Evolutionary conservation across 2,888 invertebrate genomes (phyloP), one percentile per base, ranked within the genome.

Genomic region (Julus scandinavius): DNA sequence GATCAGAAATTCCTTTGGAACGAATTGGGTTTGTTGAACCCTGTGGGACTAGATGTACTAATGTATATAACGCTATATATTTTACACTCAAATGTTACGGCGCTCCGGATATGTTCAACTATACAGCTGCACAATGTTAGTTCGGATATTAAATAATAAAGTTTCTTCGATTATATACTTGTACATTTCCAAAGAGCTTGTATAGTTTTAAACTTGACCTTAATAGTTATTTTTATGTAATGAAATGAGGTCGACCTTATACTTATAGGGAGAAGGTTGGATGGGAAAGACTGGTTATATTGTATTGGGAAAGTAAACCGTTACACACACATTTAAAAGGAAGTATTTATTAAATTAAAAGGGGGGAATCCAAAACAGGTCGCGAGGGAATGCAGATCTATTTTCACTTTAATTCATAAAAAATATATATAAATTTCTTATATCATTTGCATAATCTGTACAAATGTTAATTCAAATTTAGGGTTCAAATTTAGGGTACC

Each of bases 201-300:
- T n/a, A 58, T 15, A 72, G 20, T 72, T 9, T 72, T 72, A 72
- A 72, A 72, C 63, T 72, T 72, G 63, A 20, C 63, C 63, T 72
- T 17, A 72, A n/a, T 45, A 45, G 20, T 72, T 7, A 4, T 58
- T 58, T 72, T 72, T 54, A 54, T 54, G 54, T 54, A 72, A 72
- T 7, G 20, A 9, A 72, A 72, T 29, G 63, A 72, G 63, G 63
- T 72, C 63, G 20, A 72, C 63, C 20, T 17, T 72, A 29, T 20
- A 20, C 63, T 29, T 9, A 54, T 29, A 72, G 63, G 20, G 58
- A 58, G 17, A 58, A 72, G 63, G 63, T 72, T 6, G 20, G 63
- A 72, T 58, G 58, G 63, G 5, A 72, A 72, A 72, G 20, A 72
- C 20, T 6, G 5, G 58, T 29, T 29, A 58, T 58, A 17, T 58